phyloP scores from a whole-genome alignment of 2,797 vertebrate genomes.

The Crax fasciolata region DNA sequence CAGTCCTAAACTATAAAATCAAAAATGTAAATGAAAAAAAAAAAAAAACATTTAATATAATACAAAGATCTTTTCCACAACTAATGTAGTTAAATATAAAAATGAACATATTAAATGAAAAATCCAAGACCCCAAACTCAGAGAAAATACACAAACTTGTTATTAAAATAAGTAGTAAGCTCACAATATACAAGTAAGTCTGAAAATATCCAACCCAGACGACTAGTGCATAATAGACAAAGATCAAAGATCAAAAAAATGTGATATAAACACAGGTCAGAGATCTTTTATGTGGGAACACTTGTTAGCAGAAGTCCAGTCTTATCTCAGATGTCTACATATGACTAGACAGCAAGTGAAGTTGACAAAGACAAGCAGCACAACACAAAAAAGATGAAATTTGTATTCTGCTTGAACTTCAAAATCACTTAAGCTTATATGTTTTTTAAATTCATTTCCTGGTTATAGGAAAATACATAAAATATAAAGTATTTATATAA shows the following conservation, averaged over 20 bases:
- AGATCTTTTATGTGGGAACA: conserved; percentile 34
- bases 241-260: too few relatives aligned
- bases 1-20: conserved; percentile 90
- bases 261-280: conserved; percentile 52
- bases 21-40: not conserved
- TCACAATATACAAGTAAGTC: not conserved
- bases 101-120: not conserved
- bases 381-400: not conserved
- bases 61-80: not conserved
- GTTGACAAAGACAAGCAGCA: not conserved
- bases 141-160: not conserved
- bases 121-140: not conserved
- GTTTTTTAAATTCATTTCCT: not conserved
- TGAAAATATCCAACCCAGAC: not conserved
- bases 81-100: not conserved
- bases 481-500: not conserved
- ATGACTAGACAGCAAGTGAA: not conserved
- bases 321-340: conserved; percentile 1
- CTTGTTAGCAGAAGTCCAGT: conserved; percentile 18
- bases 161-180: not conserved
- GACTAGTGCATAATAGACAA: conserved; percentile 13
- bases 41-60: not conserved
- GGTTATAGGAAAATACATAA: not conserved
- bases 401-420: not conserved
- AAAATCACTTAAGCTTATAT: not conserved